Percentiles rank a stretch among this genome's conserved stretches.
Conservation (phyloP, 2,888 invertebrate genomes). For the Tipula unca region DNA sequence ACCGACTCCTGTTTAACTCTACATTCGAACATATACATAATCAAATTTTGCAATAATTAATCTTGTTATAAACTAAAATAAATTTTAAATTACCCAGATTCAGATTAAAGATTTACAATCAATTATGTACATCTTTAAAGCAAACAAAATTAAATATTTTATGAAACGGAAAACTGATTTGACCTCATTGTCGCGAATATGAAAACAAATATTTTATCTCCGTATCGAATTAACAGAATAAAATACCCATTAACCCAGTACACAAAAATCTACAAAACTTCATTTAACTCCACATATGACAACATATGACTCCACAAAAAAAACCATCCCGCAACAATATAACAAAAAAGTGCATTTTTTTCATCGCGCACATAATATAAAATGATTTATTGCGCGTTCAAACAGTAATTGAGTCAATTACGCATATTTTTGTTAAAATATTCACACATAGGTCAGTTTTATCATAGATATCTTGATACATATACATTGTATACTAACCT, state of each 20-base stretch:
- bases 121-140: too few species aligned
- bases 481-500: neutral
- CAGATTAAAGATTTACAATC: too few species aligned
- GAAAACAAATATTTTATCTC: too few species aligned
- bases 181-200: neutral
- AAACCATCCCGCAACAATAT: neutral
- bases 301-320: neutral
- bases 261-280: too few species aligned
- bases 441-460: neutral
- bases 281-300: too few species aligned
- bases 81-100: too few species aligned
- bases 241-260: too few species aligned
- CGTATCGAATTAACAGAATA: too few species aligned
- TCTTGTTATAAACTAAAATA: too few species aligned
- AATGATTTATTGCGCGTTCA: neutral
- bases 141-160: neutral
- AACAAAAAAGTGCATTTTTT: neutral
- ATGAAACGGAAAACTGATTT: neutral
- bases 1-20: too few species aligned
- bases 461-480: neutral
- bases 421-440: neutral
- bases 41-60: too few species aligned
- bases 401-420: neutral
- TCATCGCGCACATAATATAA: neutral
- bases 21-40: too few species aligned